Evolutionary conservation across 2,888 invertebrate genomes (phyloP).

Genomic region (Melanostoma scalare): DNA sequence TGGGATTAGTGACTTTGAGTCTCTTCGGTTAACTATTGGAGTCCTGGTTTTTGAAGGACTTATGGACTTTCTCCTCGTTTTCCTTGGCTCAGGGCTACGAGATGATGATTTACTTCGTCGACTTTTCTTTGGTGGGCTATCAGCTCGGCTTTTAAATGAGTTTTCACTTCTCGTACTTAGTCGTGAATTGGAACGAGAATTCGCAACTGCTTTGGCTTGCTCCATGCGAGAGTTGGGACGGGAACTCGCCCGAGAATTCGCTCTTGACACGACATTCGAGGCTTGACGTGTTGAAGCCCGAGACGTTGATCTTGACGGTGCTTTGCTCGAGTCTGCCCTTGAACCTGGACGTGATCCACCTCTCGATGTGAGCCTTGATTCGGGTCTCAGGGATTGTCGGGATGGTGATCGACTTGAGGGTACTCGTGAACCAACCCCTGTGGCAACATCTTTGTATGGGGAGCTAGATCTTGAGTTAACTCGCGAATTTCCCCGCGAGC

Average conservation of each 20-base stretch:
- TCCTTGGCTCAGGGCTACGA: slow-evolving; percentile 75
- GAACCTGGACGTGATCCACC: slow-evolving; percentile 75
- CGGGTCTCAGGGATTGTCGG: slow-evolving; percentile 72
- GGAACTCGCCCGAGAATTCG: slow-evolving; percentile 74
- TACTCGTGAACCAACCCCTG: slow-evolving; percentile 70
- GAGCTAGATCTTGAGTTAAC: slow-evolving; percentile 75
- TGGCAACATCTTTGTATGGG: slow-evolving; percentile 76
- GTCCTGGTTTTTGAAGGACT: slow-evolving; percentile 75
- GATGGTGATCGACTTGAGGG: slow-evolving; percentile 77
- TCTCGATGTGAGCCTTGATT: slow-evolving; percentile 75
- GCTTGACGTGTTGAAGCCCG: slow-evolving; percentile 73
- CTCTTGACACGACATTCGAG: slow-evolving; percentile 67
- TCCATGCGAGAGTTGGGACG: slow-evolving; percentile 77
- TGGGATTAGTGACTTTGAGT: slow-evolving; percentile 78
- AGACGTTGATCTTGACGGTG: slow-evolving; percentile 76
- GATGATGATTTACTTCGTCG: slow-evolving; percentile 78
- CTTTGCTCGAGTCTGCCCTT: slow-evolving; percentile 67
- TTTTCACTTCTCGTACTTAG: slow-evolving; percentile 76
- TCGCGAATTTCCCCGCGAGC: slow-evolving; percentile 67
- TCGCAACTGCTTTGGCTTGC: slow-evolving; percentile 75
- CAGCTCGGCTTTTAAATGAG: slow-evolving; percentile 74
- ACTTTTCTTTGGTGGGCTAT: slow-evolving; percentile 69
- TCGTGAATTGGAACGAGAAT: slow-evolving; percentile 76
- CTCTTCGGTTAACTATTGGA: slow-evolving; percentile 61
- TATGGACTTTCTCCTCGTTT: slow-evolving; percentile 75